A percentile compares a stretch with the other conserved stretches of the same genome.
These are phyloP conservation scores for Drosophila hawaiiensis DNA, from an alignment of 2,888 invertebrate genomes.

Conservation along the genomic window DNA sequence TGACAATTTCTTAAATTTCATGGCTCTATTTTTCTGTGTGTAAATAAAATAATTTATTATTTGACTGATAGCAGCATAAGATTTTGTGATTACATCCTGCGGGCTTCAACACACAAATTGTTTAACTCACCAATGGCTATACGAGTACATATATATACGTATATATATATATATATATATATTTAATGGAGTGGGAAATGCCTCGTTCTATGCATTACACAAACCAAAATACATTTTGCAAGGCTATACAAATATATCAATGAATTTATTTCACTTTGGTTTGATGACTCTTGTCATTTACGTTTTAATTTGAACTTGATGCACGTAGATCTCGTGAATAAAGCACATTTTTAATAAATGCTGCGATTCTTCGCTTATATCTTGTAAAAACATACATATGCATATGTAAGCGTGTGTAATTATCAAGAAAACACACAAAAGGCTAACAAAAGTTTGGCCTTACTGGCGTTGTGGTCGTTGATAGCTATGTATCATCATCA, in stretches of 20 bases:
- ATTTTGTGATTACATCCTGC: neutral
- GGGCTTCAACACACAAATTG: neutral
- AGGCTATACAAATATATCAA: neutral
- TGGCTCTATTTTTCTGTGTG: neutral
- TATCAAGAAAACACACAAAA: slow-evolving; percentile 42
- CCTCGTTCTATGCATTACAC: neutral
- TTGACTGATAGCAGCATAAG: neutral
- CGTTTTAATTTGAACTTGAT: neutral
- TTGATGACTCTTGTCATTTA: neutral
- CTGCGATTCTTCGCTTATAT: neutral
- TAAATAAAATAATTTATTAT: neutral
- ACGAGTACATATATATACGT: neutral
- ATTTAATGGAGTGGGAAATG: neutral
- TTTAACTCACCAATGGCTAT: neutral
- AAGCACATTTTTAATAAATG: neutral
- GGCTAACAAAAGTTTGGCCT: slow-evolving; percentile 29
- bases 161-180: neutral
- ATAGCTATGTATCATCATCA: slow-evolving; percentile 71
- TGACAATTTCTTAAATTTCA: neutral
- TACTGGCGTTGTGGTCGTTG: slow-evolving; percentile 33
- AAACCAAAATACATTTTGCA: neutral
- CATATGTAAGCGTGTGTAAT: slow-evolving; percentile 22
- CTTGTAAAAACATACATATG: neutral
- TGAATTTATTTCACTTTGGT: neutral
- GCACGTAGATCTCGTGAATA: neutral